Evolutionary conservation across 1,140 invertebrate genomes (phyloP).

Genomic region (Diorhabda elongata): DNA sequence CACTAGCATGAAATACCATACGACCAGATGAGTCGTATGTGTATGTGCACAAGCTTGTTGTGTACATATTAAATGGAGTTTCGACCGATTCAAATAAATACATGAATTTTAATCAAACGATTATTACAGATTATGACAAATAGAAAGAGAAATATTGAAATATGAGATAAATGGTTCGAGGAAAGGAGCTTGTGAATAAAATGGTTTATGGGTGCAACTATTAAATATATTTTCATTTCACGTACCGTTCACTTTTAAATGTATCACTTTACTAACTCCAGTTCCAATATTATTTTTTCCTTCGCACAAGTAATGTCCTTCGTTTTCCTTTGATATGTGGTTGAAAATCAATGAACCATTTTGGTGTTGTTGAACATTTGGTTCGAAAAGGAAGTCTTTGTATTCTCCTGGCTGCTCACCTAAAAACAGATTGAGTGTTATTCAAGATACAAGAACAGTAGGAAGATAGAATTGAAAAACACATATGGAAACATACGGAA

Average conservation of each 20-base stretch:
- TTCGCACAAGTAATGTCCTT: conserved; percentile 89
- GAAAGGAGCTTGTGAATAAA: not conserved
- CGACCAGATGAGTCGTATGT: too few relatives aligned
- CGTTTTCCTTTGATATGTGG: conserved; percentile 76
- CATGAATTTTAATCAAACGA: not conserved
- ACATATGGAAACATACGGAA: too few relatives aligned
- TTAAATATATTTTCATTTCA: conserved; percentile 26
- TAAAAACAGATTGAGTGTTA: conserved; percentile 35
- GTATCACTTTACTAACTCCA: conserved; percentile 82
- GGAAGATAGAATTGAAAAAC: not conserved
- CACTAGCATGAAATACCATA: too few relatives aligned
- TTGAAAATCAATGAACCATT: conserved; percentile 79
- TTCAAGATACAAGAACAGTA: not conserved
- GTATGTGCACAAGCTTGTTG: too few relatives aligned
- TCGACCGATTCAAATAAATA: not conserved
- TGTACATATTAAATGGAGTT: too few relatives aligned
- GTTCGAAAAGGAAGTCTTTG: conserved; percentile 75
- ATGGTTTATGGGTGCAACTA: not conserved
- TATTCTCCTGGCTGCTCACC: conserved; percentile 77
- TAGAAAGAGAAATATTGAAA: not conserved
- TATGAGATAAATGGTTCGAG: not conserved
- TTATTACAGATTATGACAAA: not conserved
- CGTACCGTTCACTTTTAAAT: conserved; percentile 81
- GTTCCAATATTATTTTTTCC: conserved; percentile 86
- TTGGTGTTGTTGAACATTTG: conserved; percentile 68